Evolutionary conservation across 2,113 vertebrate species (phyloP), one percentile per base, ranked within the genome.

Genomic region (Apus apus): DNA sequence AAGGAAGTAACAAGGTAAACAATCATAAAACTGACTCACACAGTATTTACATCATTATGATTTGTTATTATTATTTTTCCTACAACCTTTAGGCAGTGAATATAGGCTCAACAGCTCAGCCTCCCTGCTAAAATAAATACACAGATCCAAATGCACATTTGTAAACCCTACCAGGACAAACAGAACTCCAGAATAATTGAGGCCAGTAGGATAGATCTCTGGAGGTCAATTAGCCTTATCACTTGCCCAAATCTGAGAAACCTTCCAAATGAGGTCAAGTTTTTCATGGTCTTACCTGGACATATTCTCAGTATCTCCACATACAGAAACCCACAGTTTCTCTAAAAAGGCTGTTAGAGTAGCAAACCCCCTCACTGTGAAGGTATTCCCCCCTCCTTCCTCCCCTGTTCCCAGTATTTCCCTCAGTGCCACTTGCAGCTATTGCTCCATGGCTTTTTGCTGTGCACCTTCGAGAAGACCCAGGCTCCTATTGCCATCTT

Each of bases 401-500:
- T 72, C 14, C n/a, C 5, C 13, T 0, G 0, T 6, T 57, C 22
- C 48, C 40, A 60, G 8, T 1, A 4, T n/a, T 53, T 54, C 26
- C 23, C 15, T 14, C 4, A 0, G 15, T 22, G 32, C 22, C 7
- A 19, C 43, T 32, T 65, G 38, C 46, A 85, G 3, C 6, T 48
- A 4, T 1, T 27, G n/a, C n/a, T 64, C 5, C 11, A 13, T 48
- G 21, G 23, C 60, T 26, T 46, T 30, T 1, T 27, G 45, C 81
- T 61, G 43, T 22, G 38, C 8, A 51, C 20, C 13, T 57, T 43
- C 4, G 8, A 65, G 14, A 30, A 38, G 15, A 30, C 7, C n/a
- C 46, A 32, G 30, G 5, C 19, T 50, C 50, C 26, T 53, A 1
- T 1, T 22, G 11, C 26, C 40, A 34, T 34, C 45, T 19, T 20